phyloP scores from a whole-genome alignment of 2,888 invertebrate genomes.

The Homarus gammarus region DNA sequence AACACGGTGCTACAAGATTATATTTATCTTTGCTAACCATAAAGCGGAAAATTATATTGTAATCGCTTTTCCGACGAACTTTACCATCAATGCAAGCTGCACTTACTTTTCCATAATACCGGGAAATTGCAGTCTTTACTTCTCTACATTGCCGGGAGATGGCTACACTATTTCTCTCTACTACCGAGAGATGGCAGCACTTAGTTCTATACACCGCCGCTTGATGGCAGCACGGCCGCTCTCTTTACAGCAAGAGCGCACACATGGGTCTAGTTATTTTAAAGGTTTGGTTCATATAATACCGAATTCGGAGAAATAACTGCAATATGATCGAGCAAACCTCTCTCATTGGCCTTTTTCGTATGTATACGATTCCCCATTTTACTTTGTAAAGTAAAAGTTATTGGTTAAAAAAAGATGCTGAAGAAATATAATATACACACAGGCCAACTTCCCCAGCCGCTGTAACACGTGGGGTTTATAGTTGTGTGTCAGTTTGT shows the following conservation, averaged over 20 bases:
- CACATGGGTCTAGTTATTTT: neutral
- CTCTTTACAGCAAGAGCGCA: neutral
- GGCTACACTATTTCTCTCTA: neutral
- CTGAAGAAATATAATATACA: no score
- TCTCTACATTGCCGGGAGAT: neutral
- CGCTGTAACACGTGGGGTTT: no score
- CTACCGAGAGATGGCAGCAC: slow-evolving; percentile 3
- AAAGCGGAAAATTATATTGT: neutral
- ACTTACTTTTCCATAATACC: neutral
- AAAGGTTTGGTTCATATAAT: neutral
- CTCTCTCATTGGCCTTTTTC: neutral
- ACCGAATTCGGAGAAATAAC: neutral
- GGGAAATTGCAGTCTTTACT: neutral
- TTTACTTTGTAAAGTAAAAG: neutral
- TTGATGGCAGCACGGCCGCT: slow-evolving; percentile 1
- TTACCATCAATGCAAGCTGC: neutral
- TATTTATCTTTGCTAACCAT: neutral
- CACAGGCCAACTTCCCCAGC: no score
- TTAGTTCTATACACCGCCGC: neutral
- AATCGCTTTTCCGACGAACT: neutral
- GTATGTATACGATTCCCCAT: slow-evolving; percentile 1
- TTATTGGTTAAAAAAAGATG: neutral
- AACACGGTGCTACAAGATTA: neutral
- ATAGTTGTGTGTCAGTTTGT: no score
- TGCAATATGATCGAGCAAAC: neutral